Percentiles rank a stretch among this genome's conserved stretches.
Evolutionary conservation across 2,113 vertebrate species (phyloP).

Genomic region (Leuciscus idus): DNA sequence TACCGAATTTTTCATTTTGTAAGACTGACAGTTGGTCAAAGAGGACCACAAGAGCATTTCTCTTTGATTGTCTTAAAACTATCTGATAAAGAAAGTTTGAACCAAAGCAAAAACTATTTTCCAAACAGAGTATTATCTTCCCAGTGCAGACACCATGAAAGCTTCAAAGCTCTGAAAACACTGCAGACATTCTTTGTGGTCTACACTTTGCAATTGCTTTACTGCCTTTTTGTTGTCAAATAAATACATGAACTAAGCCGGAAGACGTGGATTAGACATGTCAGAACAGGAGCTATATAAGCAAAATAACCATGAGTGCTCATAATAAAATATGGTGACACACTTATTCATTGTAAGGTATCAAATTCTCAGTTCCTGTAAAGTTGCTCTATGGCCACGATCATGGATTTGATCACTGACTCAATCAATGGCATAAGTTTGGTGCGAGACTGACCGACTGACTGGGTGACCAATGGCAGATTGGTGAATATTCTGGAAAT

Average conservation of each 20-base stretch:
- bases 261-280: slow-evolving; percentile 11
- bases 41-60: background rate
- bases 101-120: slow-evolving; percentile 10
- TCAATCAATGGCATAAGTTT: background rate
- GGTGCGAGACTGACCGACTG: too few species aligned
- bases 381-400: background rate
- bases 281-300: background rate
- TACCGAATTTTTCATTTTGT: background rate
- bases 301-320: background rate
- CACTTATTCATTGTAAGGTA: background rate
- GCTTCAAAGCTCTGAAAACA: slow-evolving; percentile 19
- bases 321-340: background rate
- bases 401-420: background rate
- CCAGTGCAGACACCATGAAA: background rate
- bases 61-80: background rate
- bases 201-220: background rate
- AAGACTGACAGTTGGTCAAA: background rate
- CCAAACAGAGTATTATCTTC: slow-evolving; percentile 15
- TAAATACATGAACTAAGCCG: slow-evolving; percentile 5
- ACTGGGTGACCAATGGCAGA: background rate
- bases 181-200: background rate
- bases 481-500: background rate
- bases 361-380: slow-evolving; percentile 4
- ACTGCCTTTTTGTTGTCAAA: background rate
- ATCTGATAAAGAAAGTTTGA: background rate